These are phyloP conservation scores for Scaptomyza cyrtandrae DNA, from an alignment of 2,888 invertebrate species.

Conservation along the genomic window DNA sequence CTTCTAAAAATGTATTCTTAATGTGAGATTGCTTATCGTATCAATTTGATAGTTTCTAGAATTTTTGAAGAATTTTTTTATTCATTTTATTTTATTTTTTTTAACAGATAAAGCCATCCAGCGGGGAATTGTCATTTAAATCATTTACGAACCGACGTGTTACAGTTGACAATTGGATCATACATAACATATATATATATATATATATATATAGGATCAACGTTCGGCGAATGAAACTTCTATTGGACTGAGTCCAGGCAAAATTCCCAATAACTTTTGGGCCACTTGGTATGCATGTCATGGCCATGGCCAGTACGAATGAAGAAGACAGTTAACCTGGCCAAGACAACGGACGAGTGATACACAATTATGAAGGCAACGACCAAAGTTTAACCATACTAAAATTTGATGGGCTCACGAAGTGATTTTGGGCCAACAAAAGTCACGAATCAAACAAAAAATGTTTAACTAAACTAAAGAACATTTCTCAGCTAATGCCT, in stretches of 20 bases:
- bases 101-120: background rate
- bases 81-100: no score
- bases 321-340: no score
- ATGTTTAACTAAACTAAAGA: conserved; percentile 23
- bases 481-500: conserved; percentile 42
- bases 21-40: no score
- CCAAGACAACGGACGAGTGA: no score
- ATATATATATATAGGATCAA: background rate
- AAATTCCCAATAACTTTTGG: conserved; percentile 49
- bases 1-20: no score
- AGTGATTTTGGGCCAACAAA: conserved; percentile 40
- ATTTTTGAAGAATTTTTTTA: background rate
- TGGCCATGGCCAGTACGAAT: background rate
- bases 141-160: background rate
- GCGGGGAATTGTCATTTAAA: background rate
- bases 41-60: background rate
- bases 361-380: conserved; percentile 51
- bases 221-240: background rate
- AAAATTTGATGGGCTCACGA: conserved; percentile 56
- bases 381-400: conserved; percentile 50
- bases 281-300: conserved; percentile 50
- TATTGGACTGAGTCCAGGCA: conserved; percentile 35
- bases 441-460: conserved; percentile 45
- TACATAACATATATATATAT: background rate
- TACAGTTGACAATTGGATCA: conserved; percentile 8